phyloP scores from a whole-genome alignment of 2,888 invertebrate genomes.

The Leptogaster cylindrica region DNA sequence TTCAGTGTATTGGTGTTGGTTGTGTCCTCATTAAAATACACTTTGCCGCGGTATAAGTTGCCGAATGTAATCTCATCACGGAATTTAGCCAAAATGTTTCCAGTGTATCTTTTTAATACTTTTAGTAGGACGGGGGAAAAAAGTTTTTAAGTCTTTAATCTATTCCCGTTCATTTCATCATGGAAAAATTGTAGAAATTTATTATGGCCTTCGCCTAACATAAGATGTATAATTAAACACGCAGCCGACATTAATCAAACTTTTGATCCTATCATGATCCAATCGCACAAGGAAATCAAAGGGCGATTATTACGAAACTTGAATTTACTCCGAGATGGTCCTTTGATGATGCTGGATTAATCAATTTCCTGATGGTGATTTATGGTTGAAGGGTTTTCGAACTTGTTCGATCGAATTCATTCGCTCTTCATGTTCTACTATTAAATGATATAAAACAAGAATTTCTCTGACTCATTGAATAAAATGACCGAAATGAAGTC shows the following conservation, averaged over 20 bases:
- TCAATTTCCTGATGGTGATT: slow-evolving; percentile 26
- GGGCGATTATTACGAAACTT: slow-evolving; percentile 43
- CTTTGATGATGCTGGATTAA: slow-evolving; percentile 31
- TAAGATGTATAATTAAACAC: slow-evolving; percentile 44
- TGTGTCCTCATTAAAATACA: slow-evolving; percentile 27
- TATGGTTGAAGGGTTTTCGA: neutral
- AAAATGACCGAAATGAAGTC: slow-evolving; percentile 19
- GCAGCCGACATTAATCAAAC: slow-evolving; percentile 45
- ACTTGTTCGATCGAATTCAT: neutral
- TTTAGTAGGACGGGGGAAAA: too few relatives aligned
- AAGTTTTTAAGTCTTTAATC: slow-evolving; percentile 47
- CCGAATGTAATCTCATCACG: slow-evolving; percentile 45
- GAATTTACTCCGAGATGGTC: slow-evolving; percentile 28
- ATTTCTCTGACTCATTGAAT: slow-evolving; percentile 23
- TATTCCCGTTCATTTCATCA: slow-evolving; percentile 30
- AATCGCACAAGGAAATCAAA: slow-evolving; percentile 46
- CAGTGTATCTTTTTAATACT: slow-evolving; percentile 43
- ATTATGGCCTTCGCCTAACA: slow-evolving; percentile 7
- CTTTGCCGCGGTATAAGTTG: slow-evolving; percentile 17
- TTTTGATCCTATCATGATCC: slow-evolving; percentile 46
- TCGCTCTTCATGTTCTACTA: neutral
- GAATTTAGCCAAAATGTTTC: slow-evolving; percentile 41
- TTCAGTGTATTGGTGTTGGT: neutral
- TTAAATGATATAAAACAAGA: slow-evolving; percentile 18
- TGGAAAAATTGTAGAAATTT: slow-evolving; percentile 28